Base-by-base conservation (phyloP, 2,888 invertebrate genomes). In the Parapristionchus giblindavisi region DNA sequence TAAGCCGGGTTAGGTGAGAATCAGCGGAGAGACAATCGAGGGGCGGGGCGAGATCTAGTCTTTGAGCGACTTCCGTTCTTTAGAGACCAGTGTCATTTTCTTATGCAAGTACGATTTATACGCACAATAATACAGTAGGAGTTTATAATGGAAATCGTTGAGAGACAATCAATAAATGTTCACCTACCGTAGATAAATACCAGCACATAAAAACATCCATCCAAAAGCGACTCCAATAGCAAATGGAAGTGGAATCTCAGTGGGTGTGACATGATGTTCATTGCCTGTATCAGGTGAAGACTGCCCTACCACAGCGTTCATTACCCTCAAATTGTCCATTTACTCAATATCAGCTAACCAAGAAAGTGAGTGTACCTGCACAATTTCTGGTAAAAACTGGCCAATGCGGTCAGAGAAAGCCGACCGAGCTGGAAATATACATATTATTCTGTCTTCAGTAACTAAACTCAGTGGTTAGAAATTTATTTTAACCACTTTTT, bases 131-230 rank as follows among this genome's bases (percentile, higher is more conserved):
- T 51, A 14, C 51, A 14, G 14, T 21, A 17, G 21, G 14, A 14
- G 21, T 51, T 51, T 51, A 17, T 51, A 51, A 51, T 51, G 14
- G 51, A 17, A 17, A 14, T 17, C 14, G 14, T 51, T 51, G 51
- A 51, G 21, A 51, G 51, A 51, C 21, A 51, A 51, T 51, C 51
- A 21, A 56, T 43, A 8, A 54, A 54, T 54, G n/a, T 32, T 34
- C 4, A 27, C 43, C 6, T 8, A 75, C 75, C 38, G 63, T 11
- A 85, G 80, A 73, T 87, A 87, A 17, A 87, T 86, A 21, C 84
- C 87, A 27, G 87, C 87, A 74, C 87, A 87, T n/a, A 87, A 77
- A 70, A 87, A 87, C 86, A 87, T 87, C 86, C 86, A 87, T 27
- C 86, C 85, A 54, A 84, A 84, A 1, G 85, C 83, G 3, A 85